phyloP scores from a whole-genome alignment of 2,797 vertebrate species.

The Setipinna tenuifilis region DNA sequence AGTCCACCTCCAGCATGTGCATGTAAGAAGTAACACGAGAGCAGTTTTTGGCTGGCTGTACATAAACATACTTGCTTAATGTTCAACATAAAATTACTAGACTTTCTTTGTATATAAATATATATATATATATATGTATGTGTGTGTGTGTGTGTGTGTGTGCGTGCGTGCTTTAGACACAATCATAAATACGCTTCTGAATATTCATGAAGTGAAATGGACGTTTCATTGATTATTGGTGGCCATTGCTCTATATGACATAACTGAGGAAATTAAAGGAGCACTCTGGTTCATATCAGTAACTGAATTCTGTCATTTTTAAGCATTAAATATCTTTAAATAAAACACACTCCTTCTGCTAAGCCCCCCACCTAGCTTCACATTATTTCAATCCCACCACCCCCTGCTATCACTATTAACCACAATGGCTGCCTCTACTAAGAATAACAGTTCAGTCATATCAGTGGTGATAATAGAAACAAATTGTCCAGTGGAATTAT shows the following conservation, averaged over 20 bases:
- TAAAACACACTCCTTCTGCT: neutral
- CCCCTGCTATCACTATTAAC: neutral
- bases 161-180: too few relatives aligned
- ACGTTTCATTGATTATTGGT: too few relatives aligned
- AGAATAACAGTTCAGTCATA: constrained; percentile 1
- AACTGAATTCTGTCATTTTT: neutral
- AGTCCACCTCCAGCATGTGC: constrained; percentile 55
- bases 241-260: too few relatives aligned
- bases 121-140: too few relatives aligned
- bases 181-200: constrained; percentile 30
- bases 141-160: too few relatives aligned
- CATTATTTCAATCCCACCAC: neutral
- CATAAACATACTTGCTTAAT: constrained; percentile 11
- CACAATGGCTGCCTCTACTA: neutral
- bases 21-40: constrained; percentile 63
- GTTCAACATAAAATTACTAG: neutral
- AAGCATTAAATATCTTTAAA: neutral
- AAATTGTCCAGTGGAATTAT: constrained; percentile 24
- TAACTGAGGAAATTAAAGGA: too few relatives aligned
- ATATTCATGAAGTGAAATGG: neutral
- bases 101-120: neutral
- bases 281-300: neutral
- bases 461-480: constrained; percentile 17
- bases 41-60: constrained; percentile 45
- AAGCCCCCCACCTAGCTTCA: neutral